Percentiles rank a stretch among this genome's conserved stretches.
Evolutionary conservation across 2,888 invertebrate genomes (phyloP).

Genomic region (Agrochola circellaris): DNA sequence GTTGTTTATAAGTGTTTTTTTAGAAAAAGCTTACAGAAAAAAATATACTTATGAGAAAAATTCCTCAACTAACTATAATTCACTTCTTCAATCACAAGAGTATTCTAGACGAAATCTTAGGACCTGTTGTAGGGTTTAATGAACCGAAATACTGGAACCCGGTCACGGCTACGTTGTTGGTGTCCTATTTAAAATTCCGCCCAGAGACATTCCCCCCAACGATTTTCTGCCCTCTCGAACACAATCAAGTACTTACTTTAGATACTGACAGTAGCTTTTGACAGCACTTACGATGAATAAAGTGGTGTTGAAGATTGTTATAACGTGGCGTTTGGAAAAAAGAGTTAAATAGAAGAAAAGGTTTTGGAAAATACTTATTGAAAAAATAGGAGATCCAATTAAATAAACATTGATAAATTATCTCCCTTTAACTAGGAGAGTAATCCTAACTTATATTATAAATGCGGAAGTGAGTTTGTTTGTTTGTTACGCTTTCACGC

Average conservation of each 20-base stretch:
- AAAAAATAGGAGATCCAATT: neutral
- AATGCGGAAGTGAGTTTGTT: too few relatives aligned
- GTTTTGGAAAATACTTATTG: too few relatives aligned
- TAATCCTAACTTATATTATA: too few relatives aligned
- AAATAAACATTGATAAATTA: neutral
- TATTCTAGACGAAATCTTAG: neutral
- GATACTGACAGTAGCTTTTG: neutral
- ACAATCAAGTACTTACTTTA: constrained; percentile 17
- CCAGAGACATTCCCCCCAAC: constrained; percentile 17
- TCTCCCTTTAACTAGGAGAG: neutral
- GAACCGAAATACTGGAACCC: constrained; percentile 40
- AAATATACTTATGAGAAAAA: too few relatives aligned
- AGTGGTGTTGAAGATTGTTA: neutral
- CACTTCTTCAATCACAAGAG: neutral
- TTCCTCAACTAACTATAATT: neutral
- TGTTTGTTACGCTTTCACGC: too few relatives aligned
- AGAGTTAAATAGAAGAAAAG: too few relatives aligned
- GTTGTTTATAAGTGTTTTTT: too few relatives aligned
- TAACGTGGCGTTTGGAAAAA: neutral
- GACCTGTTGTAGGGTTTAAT: constrained; percentile 28
- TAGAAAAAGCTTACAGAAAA: too few relatives aligned
- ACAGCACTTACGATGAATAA: constrained; percentile 6
- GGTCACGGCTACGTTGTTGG: constrained; percentile 11
- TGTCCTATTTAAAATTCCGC: constrained; percentile 52
- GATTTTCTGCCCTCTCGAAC: constrained; percentile 34